Conservation (phyloP, 2,797 vertebrate species). For the Stomatorhinus walkeri region DNA sequence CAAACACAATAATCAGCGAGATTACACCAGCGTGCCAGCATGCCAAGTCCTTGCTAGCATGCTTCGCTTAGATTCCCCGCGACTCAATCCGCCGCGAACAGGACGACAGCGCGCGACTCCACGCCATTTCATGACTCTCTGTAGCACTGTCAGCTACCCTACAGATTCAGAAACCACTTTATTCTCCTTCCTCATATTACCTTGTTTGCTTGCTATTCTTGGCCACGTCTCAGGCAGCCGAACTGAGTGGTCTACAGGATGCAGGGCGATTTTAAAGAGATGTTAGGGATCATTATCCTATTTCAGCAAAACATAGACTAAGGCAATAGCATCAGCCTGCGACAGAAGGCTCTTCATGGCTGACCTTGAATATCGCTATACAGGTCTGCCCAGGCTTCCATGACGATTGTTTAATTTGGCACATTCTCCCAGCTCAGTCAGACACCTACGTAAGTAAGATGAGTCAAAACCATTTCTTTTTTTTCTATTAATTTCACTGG, state of each 20-base stretch:
- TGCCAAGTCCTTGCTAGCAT: not conserved
- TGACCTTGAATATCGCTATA: not conserved
- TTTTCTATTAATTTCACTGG: not conserved
- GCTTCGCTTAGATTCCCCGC: not conserved
- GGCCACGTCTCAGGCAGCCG: not conserved
- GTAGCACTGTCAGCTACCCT: not conserved
- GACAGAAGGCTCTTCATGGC: not conserved
- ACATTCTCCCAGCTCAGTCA: not conserved
- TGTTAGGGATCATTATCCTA: not conserved
- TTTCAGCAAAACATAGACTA: not conserved
- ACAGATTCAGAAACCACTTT: not conserved
- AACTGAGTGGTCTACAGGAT: not conserved
- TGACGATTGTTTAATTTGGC: not conserved
- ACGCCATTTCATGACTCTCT: not conserved
- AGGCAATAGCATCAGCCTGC: not conserved
- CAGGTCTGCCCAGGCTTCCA: not conserved
- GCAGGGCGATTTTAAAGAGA: not conserved
- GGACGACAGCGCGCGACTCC: not conserved
- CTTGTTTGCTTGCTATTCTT: not conserved
- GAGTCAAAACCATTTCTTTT: not conserved
- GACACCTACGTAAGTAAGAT: not conserved
- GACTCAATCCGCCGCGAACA: not conserved
- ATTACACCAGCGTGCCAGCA: not conserved
- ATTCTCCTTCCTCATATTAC: not conserved
- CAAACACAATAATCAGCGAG: not conserved